These are phyloP conservation scores for Scaptomyza polygonia DNA, from an alignment of 2,888 invertebrate species.

Conservation along the genomic window DNA sequence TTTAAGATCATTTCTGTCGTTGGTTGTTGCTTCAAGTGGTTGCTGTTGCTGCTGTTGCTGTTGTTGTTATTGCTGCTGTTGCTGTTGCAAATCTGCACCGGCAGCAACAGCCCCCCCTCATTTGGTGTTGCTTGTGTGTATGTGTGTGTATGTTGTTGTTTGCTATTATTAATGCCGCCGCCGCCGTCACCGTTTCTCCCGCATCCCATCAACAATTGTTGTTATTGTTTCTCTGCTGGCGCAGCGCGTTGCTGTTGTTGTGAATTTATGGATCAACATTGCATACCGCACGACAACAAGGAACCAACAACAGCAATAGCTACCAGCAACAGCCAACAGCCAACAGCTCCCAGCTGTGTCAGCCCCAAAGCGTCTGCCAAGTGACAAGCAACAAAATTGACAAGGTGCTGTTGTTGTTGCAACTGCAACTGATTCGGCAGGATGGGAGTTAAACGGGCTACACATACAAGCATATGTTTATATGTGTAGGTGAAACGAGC, in stretches of 20 bases:
- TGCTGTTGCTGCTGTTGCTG: slow-evolving; percentile 55
- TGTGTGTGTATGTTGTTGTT: slow-evolving; percentile 51
- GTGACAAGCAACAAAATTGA: slow-evolving; percentile 63
- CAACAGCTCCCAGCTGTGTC: slow-evolving; percentile 29
- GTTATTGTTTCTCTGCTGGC: slow-evolving; percentile 50
- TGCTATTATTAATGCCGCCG: slow-evolving; percentile 70
- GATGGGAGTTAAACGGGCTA: slow-evolving; percentile 1
- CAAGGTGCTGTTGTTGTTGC: slow-evolving; percentile 41
- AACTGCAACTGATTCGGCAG: slow-evolving; percentile 25
- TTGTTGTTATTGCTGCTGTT: slow-evolving; percentile 57
- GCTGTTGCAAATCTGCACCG: slow-evolving; percentile 62
- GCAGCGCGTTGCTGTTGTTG: slow-evolving; percentile 58
- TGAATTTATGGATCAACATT: slow-evolving; percentile 71
- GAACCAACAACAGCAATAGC: slow-evolving; percentile 21
- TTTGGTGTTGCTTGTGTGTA: slow-evolving; percentile 60
- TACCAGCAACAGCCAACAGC: neutral
- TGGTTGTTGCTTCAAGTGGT: slow-evolving; percentile 72
- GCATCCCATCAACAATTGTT: slow-evolving; percentile 19
- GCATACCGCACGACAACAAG: slow-evolving; percentile 60
- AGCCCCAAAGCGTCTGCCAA: slow-evolving; percentile 51
- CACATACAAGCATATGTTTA: neutral
- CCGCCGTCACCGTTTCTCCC: slow-evolving; percentile 34
- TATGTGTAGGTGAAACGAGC: neutral
- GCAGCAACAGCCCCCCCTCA: slow-evolving; percentile 63
- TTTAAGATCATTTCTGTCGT: slow-evolving; percentile 84